Evolutionary conservation across 2,113 vertebrate genomes (phyloP).

Genomic region (Cyprinodon variegatus): DNA sequence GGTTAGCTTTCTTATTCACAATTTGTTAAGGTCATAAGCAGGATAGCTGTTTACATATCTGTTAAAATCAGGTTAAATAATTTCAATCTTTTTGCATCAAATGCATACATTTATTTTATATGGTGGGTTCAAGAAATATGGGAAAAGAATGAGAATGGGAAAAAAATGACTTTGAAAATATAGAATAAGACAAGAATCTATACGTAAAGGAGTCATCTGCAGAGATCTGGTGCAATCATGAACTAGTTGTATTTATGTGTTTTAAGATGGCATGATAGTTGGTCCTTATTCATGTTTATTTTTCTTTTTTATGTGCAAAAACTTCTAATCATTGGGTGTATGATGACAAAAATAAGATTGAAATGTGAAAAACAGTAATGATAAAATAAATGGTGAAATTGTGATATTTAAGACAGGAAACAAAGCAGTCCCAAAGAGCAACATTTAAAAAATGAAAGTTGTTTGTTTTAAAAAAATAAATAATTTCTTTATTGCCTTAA

Average conservation of each 20-base stretch:
- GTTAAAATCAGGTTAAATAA: background rate
- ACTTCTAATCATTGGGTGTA: background rate
- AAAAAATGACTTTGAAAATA: too few relatives aligned
- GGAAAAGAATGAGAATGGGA: too few relatives aligned
- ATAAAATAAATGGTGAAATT: background rate
- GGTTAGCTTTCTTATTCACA: background rate
- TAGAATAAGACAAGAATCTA: too few relatives aligned
- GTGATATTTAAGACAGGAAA: background rate
- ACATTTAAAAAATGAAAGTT: background rate
- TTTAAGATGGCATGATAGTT: too few relatives aligned
- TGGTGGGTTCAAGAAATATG: too few relatives aligned
- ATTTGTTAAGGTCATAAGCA: background rate
- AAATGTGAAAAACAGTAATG: too few relatives aligned
- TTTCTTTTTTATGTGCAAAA: background rate
- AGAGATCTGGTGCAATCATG: too few relatives aligned
- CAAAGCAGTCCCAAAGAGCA: background rate
- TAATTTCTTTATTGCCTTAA: slow-evolving; percentile 32
- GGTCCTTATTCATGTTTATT: too few relatives aligned
- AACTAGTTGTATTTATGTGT: too few relatives aligned
- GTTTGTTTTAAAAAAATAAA: background rate
- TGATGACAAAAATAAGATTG: too few relatives aligned
- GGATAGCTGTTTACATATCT: background rate
- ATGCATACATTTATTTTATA: background rate
- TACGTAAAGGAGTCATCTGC: too few relatives aligned
- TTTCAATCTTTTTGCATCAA: background rate